Evolutionary conservation across 2,797 vertebrate genomes (phyloP).

Genomic region (Huso huso): DNA sequence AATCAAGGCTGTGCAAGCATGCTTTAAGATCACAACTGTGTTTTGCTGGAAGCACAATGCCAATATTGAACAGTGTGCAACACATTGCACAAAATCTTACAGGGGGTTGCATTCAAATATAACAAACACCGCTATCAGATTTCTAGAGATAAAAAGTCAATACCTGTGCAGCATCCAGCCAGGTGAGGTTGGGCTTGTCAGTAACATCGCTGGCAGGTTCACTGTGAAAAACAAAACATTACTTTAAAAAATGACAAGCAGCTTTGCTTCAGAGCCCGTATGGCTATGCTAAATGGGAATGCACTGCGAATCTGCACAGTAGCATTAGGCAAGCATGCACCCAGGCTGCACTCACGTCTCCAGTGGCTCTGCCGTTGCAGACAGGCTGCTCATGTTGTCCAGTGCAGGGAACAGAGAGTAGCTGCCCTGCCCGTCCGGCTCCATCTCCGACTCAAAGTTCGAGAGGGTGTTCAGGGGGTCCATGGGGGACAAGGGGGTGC

Average conservation of each 20-base stretch:
- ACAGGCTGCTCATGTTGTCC: slow-evolving; percentile 61
- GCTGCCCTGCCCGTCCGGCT: slow-evolving; percentile 61
- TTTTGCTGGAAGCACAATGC: not conserved
- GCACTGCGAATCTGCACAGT: too few relatives aligned
- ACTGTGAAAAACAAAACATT: slow-evolving; percentile 27
- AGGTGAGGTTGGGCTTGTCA: slow-evolving; percentile 72
- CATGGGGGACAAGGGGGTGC: slow-evolving; percentile 40
- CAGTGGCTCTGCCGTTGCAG: slow-evolving; percentile 54
- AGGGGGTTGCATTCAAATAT: not conserved
- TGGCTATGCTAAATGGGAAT: not conserved
- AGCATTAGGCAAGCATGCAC: not conserved
- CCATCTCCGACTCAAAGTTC: slow-evolving; percentile 69
- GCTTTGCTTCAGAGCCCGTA: not conserved
- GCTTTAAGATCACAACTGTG: not conserved
- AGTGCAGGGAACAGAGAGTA: slow-evolving; percentile 69
- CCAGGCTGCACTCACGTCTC: slow-evolving; percentile 45
- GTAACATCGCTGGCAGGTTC: slow-evolving; percentile 59
- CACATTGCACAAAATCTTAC: too few relatives aligned
- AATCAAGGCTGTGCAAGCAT: too few relatives aligned
- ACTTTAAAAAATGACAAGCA: slow-evolving; percentile 6
- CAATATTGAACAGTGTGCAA: not conserved
- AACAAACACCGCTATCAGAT: not conserved
- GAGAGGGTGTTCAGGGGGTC: slow-evolving; percentile 59
- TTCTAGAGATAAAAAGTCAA: not conserved
- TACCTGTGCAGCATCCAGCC: slow-evolving; percentile 75